Evolutionary conservation across 2,888 invertebrate genomes (phyloP), one percentile per base, ranked within the genome.

Genomic region (Hemaris fuciformis): DNA sequence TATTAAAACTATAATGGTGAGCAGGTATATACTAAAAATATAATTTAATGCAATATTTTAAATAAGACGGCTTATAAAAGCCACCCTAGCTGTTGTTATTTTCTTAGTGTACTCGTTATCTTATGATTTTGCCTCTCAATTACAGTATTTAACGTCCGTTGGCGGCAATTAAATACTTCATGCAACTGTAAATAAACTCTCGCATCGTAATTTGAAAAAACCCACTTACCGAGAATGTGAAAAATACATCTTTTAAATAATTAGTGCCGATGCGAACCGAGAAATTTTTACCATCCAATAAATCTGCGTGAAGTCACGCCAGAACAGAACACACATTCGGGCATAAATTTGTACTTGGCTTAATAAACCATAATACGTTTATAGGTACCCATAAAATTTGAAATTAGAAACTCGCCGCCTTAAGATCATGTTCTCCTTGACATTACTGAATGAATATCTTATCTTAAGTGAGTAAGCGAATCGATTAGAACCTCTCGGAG

Each of bases 161-260:
- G 77, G 73, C 76, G 69, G 86, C 85, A 89, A 91, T 91, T 90
- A 91, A 87, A 83, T 76, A 82, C 88, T 84, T 85, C 88, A 85
- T 84, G 89, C 89, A 89, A 88, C 88, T 88, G 89, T 89, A 89
- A 88, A 90, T 84, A 87, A 84, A 83, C 81, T 84, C 82, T 84
- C 78, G 84, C 80, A 78, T 81, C 78, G 77, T 89, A 75, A 76
- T 89, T 87, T 76, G 68, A 79, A 85, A 88, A 86, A 89, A 84
- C 80, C 85, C 85, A 87, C 83, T 88, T 85, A 85, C 82, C 65
- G 78, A 80, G 84, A 87, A 89, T 84, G 81, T 86, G 81, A 88
- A 90, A 85, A 89, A 89, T 87, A 88, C 85, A 83, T 76, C 85
- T 86, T 90, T 89, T 89, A 75, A 79, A 82, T 85, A 90, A 91